Conservation (phyloP, 2,113 vertebrate species). For the Nematolebias whitei region DNA sequence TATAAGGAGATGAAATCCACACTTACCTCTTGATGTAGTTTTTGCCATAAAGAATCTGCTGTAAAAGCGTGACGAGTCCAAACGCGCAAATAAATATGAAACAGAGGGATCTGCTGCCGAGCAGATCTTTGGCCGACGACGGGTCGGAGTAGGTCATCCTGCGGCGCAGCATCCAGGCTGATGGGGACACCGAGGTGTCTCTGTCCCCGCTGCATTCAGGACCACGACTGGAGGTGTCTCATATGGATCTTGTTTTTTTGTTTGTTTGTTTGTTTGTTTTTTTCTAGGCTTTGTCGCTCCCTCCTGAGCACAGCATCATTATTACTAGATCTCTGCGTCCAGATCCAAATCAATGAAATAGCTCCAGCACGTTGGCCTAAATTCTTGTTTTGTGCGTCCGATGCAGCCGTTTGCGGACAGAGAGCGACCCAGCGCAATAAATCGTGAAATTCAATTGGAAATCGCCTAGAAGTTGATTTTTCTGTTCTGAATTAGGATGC, state of each 20-base stretch:
- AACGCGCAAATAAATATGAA: slow-evolving; percentile 99
- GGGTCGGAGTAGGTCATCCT: slow-evolving; percentile 94
- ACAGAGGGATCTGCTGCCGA: slow-evolving; percentile 95
- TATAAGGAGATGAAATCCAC: slow-evolving; percentile 2
- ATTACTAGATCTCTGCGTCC: slow-evolving; percentile 11
- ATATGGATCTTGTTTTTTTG: slow-evolving; percentile 18
- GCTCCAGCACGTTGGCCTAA: no score
- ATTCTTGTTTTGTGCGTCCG: no score
- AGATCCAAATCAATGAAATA: no score
- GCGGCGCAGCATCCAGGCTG: slow-evolving; percentile 75
- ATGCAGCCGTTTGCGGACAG: no score
- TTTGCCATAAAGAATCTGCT: slow-evolving; percentile 96
- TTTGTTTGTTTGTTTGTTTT: slow-evolving; percentile 16
- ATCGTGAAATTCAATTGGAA: no score
- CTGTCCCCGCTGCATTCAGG: slow-evolving; percentile 73
- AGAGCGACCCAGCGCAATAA: background rate
- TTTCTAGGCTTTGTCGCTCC: slow-evolving; percentile 13
- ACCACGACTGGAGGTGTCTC: slow-evolving; percentile 53
- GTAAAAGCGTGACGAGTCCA: slow-evolving; percentile 94
- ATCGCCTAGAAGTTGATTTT: no score
- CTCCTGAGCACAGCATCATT: slow-evolving; percentile 42
- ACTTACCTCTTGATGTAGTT: slow-evolving; percentile 97
- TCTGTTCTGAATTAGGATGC: no score
- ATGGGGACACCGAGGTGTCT: slow-evolving; percentile 69
- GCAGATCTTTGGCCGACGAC: slow-evolving; percentile 89